Evolutionary conservation across 2,113 vertebrate species (phyloP), one percentile per base, ranked within the genome.

Genomic region (Bubalus kerabau): DNA sequence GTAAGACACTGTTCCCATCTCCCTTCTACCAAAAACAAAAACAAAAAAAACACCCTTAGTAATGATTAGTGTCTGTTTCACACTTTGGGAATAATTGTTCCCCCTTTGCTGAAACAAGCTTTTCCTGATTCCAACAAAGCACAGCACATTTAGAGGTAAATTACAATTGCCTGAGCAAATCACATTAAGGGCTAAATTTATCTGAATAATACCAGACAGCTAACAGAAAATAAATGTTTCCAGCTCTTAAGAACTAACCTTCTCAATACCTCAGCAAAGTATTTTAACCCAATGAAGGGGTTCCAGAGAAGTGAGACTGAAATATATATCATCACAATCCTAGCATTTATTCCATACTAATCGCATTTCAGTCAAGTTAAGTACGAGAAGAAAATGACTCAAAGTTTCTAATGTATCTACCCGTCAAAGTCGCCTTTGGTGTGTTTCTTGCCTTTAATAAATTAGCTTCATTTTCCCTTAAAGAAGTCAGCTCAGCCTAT

Each of bases 91-190:
- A 81, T 94, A 96, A 97, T 93, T 87, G 96, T 92, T 71, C 28
- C 48, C 46, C 83, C 87, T 98, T 97, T 97, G 85, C 91, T 89
- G 57, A 95, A 96, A 30, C 82, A 91, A 87, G 87, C 30, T 94
- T 93, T 87, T 96, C 95, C 60, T 91, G 54, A 93, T 94, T 91
- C 96, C 71, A 94, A 94, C 89, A 96, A 95, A 98, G 57, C 57
- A 80, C 12, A 59, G 48, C 57, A 43, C 96, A 87, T 98, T 96
- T 94, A 91, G 74, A 95, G 92, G 59, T 74, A 95, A 97, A 5
- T 98, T 54, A 5, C 81, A 98, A 83, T 74, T 88, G 52, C 48
- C 90, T 93, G 48, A 97, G 87, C 48, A 97, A 96, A 98, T 89
- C 76, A 1, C 89, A 96, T 93, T 52, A 95, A 92, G 87, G 48